These are phyloP conservation scores for Euzophera pinguis DNA, from an alignment of 2,888 invertebrate genomes.

Conservation along the genomic window DNA sequence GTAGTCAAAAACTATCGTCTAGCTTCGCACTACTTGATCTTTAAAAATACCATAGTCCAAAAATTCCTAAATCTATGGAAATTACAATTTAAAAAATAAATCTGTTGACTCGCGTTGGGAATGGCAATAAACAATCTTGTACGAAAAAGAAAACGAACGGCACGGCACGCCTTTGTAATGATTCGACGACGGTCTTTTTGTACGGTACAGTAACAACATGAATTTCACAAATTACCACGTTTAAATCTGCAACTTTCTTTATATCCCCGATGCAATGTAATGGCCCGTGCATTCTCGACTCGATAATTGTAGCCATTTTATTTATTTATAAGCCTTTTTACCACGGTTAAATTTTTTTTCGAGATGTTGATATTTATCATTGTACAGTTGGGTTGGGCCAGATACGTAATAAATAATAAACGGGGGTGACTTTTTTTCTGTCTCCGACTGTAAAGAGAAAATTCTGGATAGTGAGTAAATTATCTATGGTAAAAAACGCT, in stretches of 20 bases:
- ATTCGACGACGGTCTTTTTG: neutral
- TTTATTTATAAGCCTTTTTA: constrained; percentile 1
- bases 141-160: neutral
- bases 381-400: too few relatives aligned
- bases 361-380: neutral
- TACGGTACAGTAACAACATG: constrained; percentile 1
- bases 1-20: too few relatives aligned
- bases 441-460: too few relatives aligned
- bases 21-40: too few relatives aligned
- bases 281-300: neutral
- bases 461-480: too few relatives aligned
- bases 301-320: constrained; percentile 2
- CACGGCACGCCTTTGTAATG: neutral
- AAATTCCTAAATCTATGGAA: neutral
- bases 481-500: too few relatives aligned
- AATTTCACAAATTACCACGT: constrained; percentile 5
- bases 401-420: too few relatives aligned
- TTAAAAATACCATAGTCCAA: too few relatives aligned
- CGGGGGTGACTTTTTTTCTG: too few relatives aligned
- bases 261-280: constrained; percentile 2
- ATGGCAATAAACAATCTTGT: neutral
- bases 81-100: neutral
- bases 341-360: neutral
- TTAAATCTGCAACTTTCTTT: constrained; percentile 8
- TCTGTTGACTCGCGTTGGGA: neutral